These are phyloP conservation scores for Megaceryle maxima DNA, from an alignment of 2,113 vertebrate genomes.

Conservation along the genomic window DNA sequence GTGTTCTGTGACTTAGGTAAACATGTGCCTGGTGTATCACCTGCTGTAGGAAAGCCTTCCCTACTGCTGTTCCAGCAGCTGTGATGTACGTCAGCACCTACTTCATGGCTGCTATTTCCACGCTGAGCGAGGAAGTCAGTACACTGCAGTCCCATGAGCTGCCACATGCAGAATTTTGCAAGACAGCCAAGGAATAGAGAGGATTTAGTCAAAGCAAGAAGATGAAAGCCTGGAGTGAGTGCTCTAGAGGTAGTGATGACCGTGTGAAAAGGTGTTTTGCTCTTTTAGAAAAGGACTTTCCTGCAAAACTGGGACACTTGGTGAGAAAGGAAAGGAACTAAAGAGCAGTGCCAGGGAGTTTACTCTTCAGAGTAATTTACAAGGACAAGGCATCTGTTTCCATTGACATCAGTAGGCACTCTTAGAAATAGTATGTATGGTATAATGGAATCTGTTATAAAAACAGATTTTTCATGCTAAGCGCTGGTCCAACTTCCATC, in stretches of 20 bases:
- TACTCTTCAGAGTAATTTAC: not conserved
- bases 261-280: not conserved
- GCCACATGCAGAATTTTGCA: not conserved
- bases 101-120: not conserved
- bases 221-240: not conserved
- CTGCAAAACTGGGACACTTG: not conserved
- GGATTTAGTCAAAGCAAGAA: not conserved
- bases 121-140: fast-evolving
- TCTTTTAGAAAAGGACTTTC: not conserved
- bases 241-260: not conserved
- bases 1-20: not conserved
- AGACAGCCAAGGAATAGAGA: not conserved
- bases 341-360: not conserved
- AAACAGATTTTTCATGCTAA: not conserved
- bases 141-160: fast-evolving
- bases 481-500: not conserved
- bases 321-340: not conserved
- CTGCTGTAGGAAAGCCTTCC: not conserved
- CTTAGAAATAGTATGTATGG: not conserved
- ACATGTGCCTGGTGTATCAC: not conserved
- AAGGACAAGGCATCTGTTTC: not conserved
- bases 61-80: not conserved
- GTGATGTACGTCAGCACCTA: fast-evolving
- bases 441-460: not conserved
- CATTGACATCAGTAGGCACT: not conserved